Evolutionary conservation across 2,797 vertebrate genomes (phyloP).

Genomic region (Nyctibius grandis): DNA sequence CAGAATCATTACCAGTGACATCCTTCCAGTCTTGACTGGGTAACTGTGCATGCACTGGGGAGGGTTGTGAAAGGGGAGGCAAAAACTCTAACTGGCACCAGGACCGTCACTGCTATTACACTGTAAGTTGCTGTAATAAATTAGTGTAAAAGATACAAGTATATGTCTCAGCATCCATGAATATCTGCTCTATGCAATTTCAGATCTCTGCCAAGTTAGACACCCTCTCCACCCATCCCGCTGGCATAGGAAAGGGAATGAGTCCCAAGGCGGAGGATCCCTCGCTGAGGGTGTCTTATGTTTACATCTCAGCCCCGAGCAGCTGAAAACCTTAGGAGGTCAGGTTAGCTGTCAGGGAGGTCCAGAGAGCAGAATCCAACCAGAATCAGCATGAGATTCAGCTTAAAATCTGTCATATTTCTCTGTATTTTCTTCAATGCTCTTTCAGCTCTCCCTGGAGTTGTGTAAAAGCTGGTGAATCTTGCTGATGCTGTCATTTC

Average conservation of each 20-base stretch:
- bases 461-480: not conserved
- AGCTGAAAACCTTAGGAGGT: not conserved
- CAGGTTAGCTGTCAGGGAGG: not conserved
- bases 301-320: not conserved
- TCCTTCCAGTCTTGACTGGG: not conserved
- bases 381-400: not conserved
- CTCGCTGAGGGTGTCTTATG: not conserved
- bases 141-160: not conserved
- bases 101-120: not conserved
- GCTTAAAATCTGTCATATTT: not conserved
- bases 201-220: not conserved
- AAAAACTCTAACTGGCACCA: not conserved
- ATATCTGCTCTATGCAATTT: not conserved
- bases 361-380: not conserved
- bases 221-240: fast-evolving
- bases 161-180: not conserved
- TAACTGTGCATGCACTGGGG: not conserved
- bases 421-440: not conserved
- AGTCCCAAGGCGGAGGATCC: not conserved
- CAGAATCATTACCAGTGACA: not conserved
- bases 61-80: not conserved
- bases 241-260: not conserved
- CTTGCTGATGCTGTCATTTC: not conserved
- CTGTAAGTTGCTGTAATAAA: not conserved
- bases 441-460: not conserved